Evolutionary conservation across 2,113 vertebrate genomes (phyloP), one percentile per base, ranked within the genome.

Genomic region (Rafetus swinhoei): DNA sequence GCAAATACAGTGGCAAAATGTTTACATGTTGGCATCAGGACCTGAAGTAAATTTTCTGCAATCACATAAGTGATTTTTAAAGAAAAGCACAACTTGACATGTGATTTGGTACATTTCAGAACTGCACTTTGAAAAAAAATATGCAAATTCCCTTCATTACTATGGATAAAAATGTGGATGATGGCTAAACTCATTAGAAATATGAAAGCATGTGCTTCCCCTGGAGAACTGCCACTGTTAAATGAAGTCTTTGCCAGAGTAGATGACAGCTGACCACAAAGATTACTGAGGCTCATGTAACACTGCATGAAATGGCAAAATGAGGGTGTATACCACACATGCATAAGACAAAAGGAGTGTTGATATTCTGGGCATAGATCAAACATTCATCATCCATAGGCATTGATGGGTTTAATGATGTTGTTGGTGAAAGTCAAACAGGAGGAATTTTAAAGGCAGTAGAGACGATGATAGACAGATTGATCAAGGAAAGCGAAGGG

Each of bases 371-470:
- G 57, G 35, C 56, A 54, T 15, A 91, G 85, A 5, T 6, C 77
- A 81, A 60, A 82, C 65, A 95, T 56, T 76, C 82, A 87, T 82
- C 65, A 95, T 56, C 69, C 85, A 89, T 81, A 90, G 81, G 82
- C 82, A 93, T 86, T 54, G 52, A 92, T 80, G 93, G 79, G 45
- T 88, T 94, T 95, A 94, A 93, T 92, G 90, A 94, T 95, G 89
- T 92, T 79, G 84, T 89, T 88, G 76, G 87, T 29, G 94, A 84
- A 94, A 97, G 81, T 92, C 93, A 90, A 84, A 56, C 79, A 92
- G 84, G 85, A 90, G 90, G 52, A 85, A 62, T 91, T 91, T 39
- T 92, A 86, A 62, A 95, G 86, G 89, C 90, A 96, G 86, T 87
- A 88, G 86, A 95, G 95, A 90, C 84, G 89, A 91, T 65, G 90